Percentiles rank a stretch among this genome's conserved stretches.
Conservation (phyloP, 1,140 invertebrate genomes). For the Drosophila nasuta region DNA sequence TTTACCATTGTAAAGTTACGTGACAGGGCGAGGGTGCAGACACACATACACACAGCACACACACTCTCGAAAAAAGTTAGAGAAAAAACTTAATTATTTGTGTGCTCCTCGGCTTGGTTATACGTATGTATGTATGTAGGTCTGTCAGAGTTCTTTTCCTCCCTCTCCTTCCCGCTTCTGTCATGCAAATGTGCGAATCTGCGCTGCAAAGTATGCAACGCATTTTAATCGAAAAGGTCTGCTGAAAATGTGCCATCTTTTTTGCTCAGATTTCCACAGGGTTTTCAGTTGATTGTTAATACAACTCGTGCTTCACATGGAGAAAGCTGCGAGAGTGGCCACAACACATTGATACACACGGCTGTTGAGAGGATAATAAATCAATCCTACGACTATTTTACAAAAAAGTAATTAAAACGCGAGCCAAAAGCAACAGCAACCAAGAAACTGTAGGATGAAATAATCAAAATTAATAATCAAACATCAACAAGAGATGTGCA, state of each 20-base stretch:
- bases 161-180: neutral
- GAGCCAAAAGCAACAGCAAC: too few species aligned
- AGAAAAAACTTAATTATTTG: constrained; percentile 81
- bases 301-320: neutral
- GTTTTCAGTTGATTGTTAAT: constrained; percentile 14
- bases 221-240: constrained; percentile 80
- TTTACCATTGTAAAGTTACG: constrained; percentile 75
- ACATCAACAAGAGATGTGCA: too few species aligned
- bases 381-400: neutral
- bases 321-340: neutral
- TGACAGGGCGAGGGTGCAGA: constrained; percentile 46
- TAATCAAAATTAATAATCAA: neutral
- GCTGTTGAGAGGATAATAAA: neutral
- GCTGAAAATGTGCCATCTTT: constrained; percentile 58
- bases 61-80: constrained; percentile 53
- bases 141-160: constrained; percentile 8
- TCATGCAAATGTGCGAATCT: constrained; percentile 43
- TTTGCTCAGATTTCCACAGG: constrained; percentile 28
- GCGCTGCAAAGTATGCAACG: constrained; percentile 76
- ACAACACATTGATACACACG: neutral
- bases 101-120: constrained; percentile 34
- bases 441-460: too few species aligned
- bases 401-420: neutral
- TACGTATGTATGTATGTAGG: constrained; percentile 5
- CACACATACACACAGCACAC: constrained; percentile 17